phyloP scores from a whole-genome alignment of 2,888 invertebrate genomes.

The Drosophila fulvimacula region DNA sequence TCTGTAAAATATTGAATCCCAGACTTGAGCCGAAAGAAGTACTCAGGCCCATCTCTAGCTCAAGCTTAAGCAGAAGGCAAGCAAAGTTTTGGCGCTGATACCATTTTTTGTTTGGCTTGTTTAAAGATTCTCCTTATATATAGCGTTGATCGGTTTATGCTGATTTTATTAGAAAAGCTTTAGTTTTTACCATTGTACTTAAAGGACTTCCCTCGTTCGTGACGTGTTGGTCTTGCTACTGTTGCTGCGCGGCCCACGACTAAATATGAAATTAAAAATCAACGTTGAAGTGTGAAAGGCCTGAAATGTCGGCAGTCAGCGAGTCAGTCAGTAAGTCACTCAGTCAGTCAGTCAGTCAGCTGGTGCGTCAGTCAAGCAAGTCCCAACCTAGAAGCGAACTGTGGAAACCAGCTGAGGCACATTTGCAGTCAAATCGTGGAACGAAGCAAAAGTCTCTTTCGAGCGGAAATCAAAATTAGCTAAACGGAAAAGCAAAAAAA shows the following conservation, averaged over 20 bases:
- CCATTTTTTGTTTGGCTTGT: not conserved
- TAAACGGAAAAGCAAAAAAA: slow-evolving; percentile 24
- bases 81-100: not conserved
- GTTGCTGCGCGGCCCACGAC: slow-evolving; percentile 47
- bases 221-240: slow-evolving; percentile 39
- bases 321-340: slow-evolving; percentile 14
- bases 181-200: not conserved
- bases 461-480: slow-evolving; percentile 71
- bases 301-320: slow-evolving; percentile 59
- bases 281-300: slow-evolving; percentile 78
- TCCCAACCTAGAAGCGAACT: slow-evolving; percentile 31
- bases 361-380: slow-evolving; percentile 36
- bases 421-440: slow-evolving; percentile 67
- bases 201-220: slow-evolving; percentile 30
- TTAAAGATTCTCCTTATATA: not conserved
- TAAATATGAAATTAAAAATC: slow-evolving; percentile 81
- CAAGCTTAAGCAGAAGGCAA: not conserved
- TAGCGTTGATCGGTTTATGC: not conserved
- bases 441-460: slow-evolving; percentile 59
- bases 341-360: slow-evolving; percentile 6
- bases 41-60: not conserved
- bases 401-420: slow-evolving; percentile 32
- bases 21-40: not conserved
- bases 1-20: not conserved
- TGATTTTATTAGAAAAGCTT: not conserved